Conservation (phyloP, 2,797 vertebrate species). For the Centroberyx gerrardi region DNA sequence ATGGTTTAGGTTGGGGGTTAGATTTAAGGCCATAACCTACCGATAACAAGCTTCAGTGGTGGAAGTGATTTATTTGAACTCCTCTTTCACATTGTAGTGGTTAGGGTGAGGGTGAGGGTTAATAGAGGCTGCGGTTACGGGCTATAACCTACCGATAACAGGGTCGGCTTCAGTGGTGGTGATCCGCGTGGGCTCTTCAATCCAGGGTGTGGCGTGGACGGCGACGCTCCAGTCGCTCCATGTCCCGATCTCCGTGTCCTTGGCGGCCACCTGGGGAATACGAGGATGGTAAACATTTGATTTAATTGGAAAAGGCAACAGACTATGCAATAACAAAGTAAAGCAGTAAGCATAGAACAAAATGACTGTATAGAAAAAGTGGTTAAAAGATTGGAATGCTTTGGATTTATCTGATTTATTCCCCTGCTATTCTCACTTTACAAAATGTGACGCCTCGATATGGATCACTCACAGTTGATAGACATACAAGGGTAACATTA, state of each 20-base stretch:
- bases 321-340: not conserved
- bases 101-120: not conserved
- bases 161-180: slow-evolving; percentile 91
- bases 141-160: slow-evolving; percentile 61
- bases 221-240: slow-evolving; percentile 99
- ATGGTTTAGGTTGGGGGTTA: too few relatives aligned
- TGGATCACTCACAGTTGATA: too few relatives aligned
- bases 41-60: too few relatives aligned
- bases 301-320: too few relatives aligned
- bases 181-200: slow-evolving; percentile 91
- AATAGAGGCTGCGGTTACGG: not conserved
- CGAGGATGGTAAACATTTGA: not conserved
- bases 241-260: slow-evolving; percentile 97
- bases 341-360: not conserved
- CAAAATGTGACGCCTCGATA: too few relatives aligned
- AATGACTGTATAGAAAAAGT: not conserved
- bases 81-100: not conserved
- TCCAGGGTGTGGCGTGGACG: slow-evolving; percentile 96
- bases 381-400: too few relatives aligned
- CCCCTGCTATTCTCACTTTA: too few relatives aligned
- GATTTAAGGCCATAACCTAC: too few relatives aligned
- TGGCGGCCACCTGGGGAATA: slow-evolving; percentile 90
- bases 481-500: too few relatives aligned
- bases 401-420: too few relatives aligned
- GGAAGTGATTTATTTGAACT: not conserved